Evolutionary conservation across 2,113 vertebrate species (phyloP).

Genomic region (Colius striatus): DNA sequence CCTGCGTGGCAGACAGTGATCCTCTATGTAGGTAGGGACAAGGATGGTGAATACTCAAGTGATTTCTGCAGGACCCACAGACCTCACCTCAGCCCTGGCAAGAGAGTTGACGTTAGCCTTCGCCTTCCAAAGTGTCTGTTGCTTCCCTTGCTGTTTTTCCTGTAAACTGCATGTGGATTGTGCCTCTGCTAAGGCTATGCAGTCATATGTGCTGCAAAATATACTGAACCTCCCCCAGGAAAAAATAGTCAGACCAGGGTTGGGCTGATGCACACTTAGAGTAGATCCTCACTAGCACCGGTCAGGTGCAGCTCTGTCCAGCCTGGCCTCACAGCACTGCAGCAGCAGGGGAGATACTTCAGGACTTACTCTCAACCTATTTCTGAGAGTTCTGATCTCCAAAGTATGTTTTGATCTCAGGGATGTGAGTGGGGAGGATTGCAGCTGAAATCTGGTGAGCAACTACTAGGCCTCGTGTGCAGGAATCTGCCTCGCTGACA

Average conservation of each 20-base stretch:
- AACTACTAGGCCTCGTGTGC: not conserved
- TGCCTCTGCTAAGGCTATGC: not conserved
- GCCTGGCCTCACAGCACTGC: not conserved
- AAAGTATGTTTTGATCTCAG: not conserved
- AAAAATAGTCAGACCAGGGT: not conserved
- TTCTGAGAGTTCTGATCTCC: not conserved
- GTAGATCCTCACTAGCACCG: not conserved
- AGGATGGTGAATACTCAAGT: not conserved
- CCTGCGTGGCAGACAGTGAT: rapidly evolving
- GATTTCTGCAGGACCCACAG: not conserved
- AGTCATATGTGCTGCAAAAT: not conserved
- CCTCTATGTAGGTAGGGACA: rapidly evolving
- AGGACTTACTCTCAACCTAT: not conserved
- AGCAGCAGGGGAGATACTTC: not conserved
- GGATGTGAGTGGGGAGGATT: not conserved
- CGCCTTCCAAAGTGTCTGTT: not conserved
- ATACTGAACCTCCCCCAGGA: not conserved
- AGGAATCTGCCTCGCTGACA: not conserved
- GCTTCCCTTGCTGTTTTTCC: not conserved
- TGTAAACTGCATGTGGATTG: rapidly evolving
- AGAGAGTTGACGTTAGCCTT: not conserved
- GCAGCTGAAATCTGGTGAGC: not conserved
- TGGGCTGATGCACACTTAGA: not conserved
- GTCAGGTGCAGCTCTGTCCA: not conserved
- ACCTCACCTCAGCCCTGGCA: rapidly evolving